Percentiles rank a stretch among this genome's conserved stretches.
Evolutionary conservation across 2,888 invertebrate genomes (phyloP).

Genomic region (Hermaeophaga mercurialis): DNA sequence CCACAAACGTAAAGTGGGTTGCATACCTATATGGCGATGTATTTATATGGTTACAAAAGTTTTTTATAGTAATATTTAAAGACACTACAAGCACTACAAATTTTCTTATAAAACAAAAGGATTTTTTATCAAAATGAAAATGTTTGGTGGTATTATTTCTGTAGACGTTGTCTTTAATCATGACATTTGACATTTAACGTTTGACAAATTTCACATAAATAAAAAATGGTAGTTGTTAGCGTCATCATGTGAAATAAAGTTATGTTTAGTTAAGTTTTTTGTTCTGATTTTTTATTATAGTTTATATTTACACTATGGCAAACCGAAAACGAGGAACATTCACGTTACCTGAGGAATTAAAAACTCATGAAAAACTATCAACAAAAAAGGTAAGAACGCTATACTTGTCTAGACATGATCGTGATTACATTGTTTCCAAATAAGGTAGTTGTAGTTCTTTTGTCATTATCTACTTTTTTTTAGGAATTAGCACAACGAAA

Average conservation of each 20-base stretch:
- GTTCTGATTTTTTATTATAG: conserved; percentile 17
- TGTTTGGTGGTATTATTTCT: too few relatives aligned
- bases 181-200: too few relatives aligned
- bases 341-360: conserved; percentile 36
- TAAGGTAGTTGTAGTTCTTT: conserved; percentile 7
- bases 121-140: too few relatives aligned
- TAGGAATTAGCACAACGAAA: conserved; percentile 40
- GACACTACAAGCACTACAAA: too few relatives aligned
- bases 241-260: conserved; percentile 30
- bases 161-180: too few relatives aligned
- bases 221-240: conserved; percentile 8
- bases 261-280: conserved; percentile 32
- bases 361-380: conserved; percentile 39
- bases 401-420: conserved; percentile 12
- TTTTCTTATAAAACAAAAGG: too few relatives aligned
- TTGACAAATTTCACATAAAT: too few relatives aligned
- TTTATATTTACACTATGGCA: conserved; percentile 36
- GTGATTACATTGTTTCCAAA: neutral
- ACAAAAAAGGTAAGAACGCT: conserved; percentile 43
- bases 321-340: conserved; percentile 39
- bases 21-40: too few relatives aligned
- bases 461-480: conserved; percentile 20
- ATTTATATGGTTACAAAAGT: too few relatives aligned
- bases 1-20: too few relatives aligned
- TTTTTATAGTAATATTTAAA: too few relatives aligned